These are phyloP conservation scores for Lophochroa leadbeateri DNA, from an alignment of 2,113 vertebrate genomes.

Conservation along the genomic window DNA sequence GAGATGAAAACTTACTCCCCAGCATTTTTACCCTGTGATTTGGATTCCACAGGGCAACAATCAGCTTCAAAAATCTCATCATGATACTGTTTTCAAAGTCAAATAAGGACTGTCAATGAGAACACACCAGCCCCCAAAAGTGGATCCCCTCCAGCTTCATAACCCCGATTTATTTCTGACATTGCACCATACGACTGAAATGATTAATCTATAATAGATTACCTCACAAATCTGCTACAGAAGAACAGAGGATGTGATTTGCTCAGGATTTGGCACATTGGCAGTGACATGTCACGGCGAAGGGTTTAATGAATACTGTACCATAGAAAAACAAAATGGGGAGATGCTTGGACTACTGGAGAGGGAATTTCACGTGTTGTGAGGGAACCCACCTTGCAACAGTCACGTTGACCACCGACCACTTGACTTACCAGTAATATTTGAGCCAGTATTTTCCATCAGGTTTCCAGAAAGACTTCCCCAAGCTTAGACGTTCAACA, in stretches of 20 bases:
- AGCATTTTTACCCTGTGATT: slow-evolving; percentile 41
- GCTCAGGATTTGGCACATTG: slow-evolving; percentile 33
- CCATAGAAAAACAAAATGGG: not conserved
- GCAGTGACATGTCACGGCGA: not conserved
- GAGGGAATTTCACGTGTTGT: not conserved
- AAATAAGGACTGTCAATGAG: slow-evolving; percentile 34
- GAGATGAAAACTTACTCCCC: slow-evolving; percentile 37
- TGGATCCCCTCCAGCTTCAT: slow-evolving; percentile 32
- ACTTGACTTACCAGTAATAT: not conserved
- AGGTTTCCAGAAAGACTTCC: not conserved
- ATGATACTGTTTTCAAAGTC: slow-evolving; percentile 64
- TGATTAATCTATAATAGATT: slow-evolving; percentile 51
- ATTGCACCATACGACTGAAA: slow-evolving; percentile 33
- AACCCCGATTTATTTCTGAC: slow-evolving; percentile 66
- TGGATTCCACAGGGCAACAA: slow-evolving; percentile 40
- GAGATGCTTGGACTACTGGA: not conserved
- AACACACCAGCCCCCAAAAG: not conserved
- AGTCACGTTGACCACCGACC: not conserved
- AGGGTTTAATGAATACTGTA: not conserved
- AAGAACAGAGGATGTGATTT: slow-evolving; percentile 35
- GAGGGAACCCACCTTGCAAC: not conserved
- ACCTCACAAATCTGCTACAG: slow-evolving; percentile 20
- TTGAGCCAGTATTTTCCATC: not conserved
- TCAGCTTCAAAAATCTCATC: slow-evolving; percentile 44
- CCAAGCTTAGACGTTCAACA: not conserved